These are phyloP conservation scores for Gymnoscopelus braueri DNA, from an alignment of 2,797 vertebrate species.

Conservation along the genomic window DNA sequence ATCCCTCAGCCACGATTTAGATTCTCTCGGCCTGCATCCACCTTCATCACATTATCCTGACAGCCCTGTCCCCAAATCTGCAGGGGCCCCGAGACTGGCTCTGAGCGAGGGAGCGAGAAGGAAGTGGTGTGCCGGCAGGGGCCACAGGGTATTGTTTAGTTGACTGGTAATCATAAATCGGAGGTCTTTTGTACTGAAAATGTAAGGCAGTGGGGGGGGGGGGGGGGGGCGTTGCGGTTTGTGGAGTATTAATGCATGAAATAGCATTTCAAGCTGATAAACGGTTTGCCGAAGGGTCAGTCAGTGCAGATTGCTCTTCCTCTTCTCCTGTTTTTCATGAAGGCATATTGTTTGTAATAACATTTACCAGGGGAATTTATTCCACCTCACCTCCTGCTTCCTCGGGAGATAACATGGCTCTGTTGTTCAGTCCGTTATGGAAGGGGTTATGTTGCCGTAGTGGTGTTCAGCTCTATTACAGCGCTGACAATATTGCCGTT, in stretches of 20 bases:
- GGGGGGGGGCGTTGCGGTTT: slow-evolving; percentile 64
- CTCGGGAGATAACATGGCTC: slow-evolving; percentile 55
- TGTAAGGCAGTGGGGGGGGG: slow-evolving; percentile 32
- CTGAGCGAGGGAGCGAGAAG: slow-evolving; percentile 54
- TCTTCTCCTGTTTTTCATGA: slow-evolving; percentile 59
- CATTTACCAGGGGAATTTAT: slow-evolving; percentile 77
- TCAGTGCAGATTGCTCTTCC: slow-evolving; percentile 68
- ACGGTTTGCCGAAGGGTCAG: slow-evolving; percentile 73
- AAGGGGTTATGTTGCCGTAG: slow-evolving; percentile 38
- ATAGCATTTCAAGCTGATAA: slow-evolving; percentile 86
- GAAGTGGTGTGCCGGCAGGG: slow-evolving; percentile 66
- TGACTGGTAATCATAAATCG: slow-evolving; percentile 82
- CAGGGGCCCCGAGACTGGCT: slow-evolving; percentile 69
- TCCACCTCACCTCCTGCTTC: slow-evolving; percentile 71
- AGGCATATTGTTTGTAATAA: slow-evolving; percentile 78
- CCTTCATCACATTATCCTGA: slow-evolving; percentile 93
- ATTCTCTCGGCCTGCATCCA: slow-evolving; percentile 89
- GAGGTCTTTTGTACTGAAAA: slow-evolving; percentile 72
- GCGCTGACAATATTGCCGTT: slow-evolving; percentile 49
- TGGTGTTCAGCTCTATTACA: slow-evolving; percentile 35
- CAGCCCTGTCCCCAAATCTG: slow-evolving; percentile 73
- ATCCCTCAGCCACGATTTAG: slow-evolving; percentile 92
- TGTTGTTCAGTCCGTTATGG: slow-evolving; percentile 33
- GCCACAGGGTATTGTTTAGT: slow-evolving; percentile 77
- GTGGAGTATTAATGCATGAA: slow-evolving; percentile 85